Conservation (phyloP, 2,797 vertebrate genomes). For the Brachyrhaphis roseni region DNA sequence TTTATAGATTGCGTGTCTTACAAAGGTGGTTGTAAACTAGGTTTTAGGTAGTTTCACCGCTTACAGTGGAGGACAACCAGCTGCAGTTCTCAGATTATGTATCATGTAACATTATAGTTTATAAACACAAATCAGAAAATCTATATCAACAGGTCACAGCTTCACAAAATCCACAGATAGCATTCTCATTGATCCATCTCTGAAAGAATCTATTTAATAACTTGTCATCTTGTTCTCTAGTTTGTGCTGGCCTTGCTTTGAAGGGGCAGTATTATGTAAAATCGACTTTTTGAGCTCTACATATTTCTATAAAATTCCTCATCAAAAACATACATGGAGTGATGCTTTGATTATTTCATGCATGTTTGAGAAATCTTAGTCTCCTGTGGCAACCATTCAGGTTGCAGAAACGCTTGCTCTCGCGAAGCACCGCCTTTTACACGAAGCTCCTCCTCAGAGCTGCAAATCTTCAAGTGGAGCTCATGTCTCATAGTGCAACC, state of each 20-base stretch:
- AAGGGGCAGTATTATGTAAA: background rate
- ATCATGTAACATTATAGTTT: background rate
- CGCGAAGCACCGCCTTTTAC: too few species aligned
- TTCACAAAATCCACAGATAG: background rate
- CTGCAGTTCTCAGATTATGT: background rate
- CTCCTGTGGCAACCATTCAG: too few species aligned
- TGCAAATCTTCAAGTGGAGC: too few species aligned
- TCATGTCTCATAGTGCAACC: too few species aligned
- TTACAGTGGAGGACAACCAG: background rate
- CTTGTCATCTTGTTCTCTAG: background rate
- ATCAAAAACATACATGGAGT: too few species aligned
- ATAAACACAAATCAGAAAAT: background rate
- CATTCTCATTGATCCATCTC: background rate
- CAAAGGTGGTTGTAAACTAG: background rate
- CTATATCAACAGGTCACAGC: background rate
- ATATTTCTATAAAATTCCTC: too few species aligned
- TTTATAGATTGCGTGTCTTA: background rate
- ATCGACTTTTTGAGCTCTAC: too few species aligned
- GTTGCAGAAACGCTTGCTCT: too few species aligned
- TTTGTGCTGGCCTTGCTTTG: background rate
- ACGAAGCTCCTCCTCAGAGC: too few species aligned
- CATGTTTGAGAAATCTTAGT: too few species aligned
- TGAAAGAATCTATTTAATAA: background rate
- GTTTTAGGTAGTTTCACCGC: background rate
- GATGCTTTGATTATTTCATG: too few species aligned